Evolutionary conservation across 2,888 invertebrate genomes (phyloP), one percentile per base, ranked within the genome.

Genomic region (Corbicula japonica): DNA sequence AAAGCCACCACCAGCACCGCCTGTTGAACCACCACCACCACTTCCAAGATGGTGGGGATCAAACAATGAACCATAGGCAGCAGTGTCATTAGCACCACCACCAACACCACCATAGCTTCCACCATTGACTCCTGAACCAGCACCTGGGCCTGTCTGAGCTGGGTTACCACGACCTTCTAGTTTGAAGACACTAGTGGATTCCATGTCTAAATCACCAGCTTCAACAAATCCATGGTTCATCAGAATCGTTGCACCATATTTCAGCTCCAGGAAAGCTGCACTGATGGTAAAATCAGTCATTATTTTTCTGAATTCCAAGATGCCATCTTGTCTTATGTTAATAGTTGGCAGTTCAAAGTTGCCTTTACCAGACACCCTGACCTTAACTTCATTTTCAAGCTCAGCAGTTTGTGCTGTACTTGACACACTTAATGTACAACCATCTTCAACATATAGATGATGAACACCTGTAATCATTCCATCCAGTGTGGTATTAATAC

Each of bases 161-260:
- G 34, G 30, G 38, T 87, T 44, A 10, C 90, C 90, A 58, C 84
- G 63, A 18, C 86, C 87, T 61, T 83, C 81, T 18, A 90, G 83
- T 68, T 84, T 84, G n/a, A 90, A 77, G 12, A 74, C 18, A 48
- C 84, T 78, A n/a, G 76, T 75, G 2, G 88, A 70, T 66, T 90
- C 90, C 46, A 89, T 66, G 61, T 90, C 89, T 56, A 87, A 32
- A 68, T 87, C 85, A 4, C 89, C 89, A 5, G 75, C 87, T 44
- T 85, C 84, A 52, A 90, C 78, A 60, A 61, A 83, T 1, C 89
- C 89, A 76, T 89, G 87, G 62, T 90, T 90, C 88, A 90, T 86
- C 23, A 74, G 61, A 6, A 90, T 52, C 21, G 71, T 81, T 1
- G 86, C 88, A n/a, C 72, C 60, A 66, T 88, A 86, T 63, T 90